Base-by-base conservation (phyloP, 1,140 invertebrate species). In the Glomeris maerens region DNA sequence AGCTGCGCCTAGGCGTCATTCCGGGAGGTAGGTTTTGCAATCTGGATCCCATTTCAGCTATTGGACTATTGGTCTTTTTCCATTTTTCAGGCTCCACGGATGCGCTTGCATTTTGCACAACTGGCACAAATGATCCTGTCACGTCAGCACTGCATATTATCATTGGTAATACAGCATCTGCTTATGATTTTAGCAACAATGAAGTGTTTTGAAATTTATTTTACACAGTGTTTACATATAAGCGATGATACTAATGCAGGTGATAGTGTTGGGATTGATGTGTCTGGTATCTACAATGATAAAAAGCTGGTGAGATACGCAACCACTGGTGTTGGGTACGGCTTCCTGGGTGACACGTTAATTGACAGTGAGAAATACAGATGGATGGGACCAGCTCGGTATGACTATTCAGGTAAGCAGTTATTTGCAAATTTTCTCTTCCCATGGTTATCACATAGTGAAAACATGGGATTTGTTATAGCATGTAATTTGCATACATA, bases 321-420 rank as follows among this genome's bases (percentile, higher is more conserved):
- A 58, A 80, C 84, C 7, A 84, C 84, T 53, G 78, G 89, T 47
- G 69, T 90, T 13, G 84, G 81, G 48, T 93, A 92, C 65, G 88
- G 88, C 10, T 91, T 85, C 63, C 74, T 92, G 55, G 89, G 89
- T 2, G 87, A 93, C 66, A 77, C 88, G 23, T 73, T 90, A 1
- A 71, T 74, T 48, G 80, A 86, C 54, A 89, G 84, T 61, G 89
- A 92, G 59, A 77, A 78, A 42, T 80, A 83, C 57, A 70, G 88
- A 10, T 91, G 84, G 81, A 82, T 93, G 79, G 88, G 88, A 28
- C 85, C 88, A n/a, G 75, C 77, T 52, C 68, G 88, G 54, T 92
- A 92, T 62, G 80, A 88, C 61, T 85, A 80, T 67, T 79, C 81
- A 44, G 83, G 81, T 80, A 60, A 60, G 59, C n/a, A n/a, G n/a